Evolutionary conservation across 2,888 invertebrate species (phyloP).

Genomic region (Cryptus armator): DNA sequence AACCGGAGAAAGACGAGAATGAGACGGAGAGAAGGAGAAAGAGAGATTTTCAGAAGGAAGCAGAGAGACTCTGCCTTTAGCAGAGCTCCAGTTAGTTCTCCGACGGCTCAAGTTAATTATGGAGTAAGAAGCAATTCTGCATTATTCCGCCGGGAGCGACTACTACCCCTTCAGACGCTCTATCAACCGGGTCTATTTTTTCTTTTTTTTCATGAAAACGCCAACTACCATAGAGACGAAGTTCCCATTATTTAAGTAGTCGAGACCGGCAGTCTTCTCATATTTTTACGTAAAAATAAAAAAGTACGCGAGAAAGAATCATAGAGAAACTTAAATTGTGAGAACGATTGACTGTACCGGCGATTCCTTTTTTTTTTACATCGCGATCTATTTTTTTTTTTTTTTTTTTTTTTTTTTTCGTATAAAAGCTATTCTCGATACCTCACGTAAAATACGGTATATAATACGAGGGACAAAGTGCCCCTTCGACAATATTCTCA

Average conservation of each 20-base stretch:
- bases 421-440: not conserved
- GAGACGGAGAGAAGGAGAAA: conserved; percentile 13
- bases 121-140: conserved; percentile 67
- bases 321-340: not conserved
- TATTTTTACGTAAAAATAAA: not conserved
- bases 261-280: not conserved
- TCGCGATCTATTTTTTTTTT: not conserved
- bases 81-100: conserved; percentile 51
- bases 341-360: not conserved
- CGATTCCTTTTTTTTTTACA: not conserved
- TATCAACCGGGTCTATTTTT: not conserved
- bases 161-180: conserved; percentile 9
- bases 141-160: conserved; percentile 54
- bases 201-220: not conserved
- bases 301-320: not conserved
- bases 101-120: conserved; percentile 66
- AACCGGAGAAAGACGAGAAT: conserved; percentile 38
- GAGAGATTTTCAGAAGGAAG: conserved; percentile 42
- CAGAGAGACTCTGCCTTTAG: conserved; percentile 9
- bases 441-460: not conserved
- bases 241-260: not conserved
- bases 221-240: not conserved
- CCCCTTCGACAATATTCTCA: conserved; percentile 18
- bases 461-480: not conserved
- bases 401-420: not conserved